Evolutionary conservation across 2,113 vertebrate species (phyloP), one percentile per base, ranked within the genome.

Genomic region (Pituophis catenifer): DNA sequence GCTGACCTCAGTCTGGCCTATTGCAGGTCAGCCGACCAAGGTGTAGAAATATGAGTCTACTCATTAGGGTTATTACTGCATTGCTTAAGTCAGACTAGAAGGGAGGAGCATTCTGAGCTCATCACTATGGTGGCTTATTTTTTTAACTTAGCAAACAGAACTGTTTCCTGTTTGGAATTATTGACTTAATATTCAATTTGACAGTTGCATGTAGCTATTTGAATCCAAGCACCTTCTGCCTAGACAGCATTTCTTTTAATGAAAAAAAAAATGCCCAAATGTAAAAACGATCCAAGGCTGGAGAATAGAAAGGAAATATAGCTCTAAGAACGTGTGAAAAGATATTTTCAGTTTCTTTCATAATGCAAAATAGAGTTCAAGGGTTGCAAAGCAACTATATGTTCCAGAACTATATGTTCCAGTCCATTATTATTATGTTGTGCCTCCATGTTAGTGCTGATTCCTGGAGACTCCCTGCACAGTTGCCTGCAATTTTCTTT

Each of bases 1-100:
- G 89, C 70, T 93, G 92, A 93, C 92, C 92, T 86, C 52, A 89
- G 87, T 89, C 59, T 92, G 2, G n/a, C 52, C 52, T 75, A 57
- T 21, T 92, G 59, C 33, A 75, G 24, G 10, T 89, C 86, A 92
- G 59, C 59, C 12, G 59, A 89, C n/a, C n/a, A 75, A 23, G n/a
- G 75, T 90, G 89, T 90, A 86, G 29, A 54, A 62, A 29, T 93
- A 53, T 33, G 26, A 75, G 44, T 86, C 75, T 81, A 44, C n/a
- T 54, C n/a, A 58, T 55, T 29, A 15, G 81, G 89, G 50, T 93
- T 52, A 81, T 58, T 89, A 53, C 88, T 62, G 21, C 55, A 54
- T 50, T 62, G 52, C 75, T 92, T 89, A 86, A 53, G 44, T 57
- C 12, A 59, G 89, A 93, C 55, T 53, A 29, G 21, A 54, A 38